These are phyloP conservation scores for Neogobius melanostomus DNA, from an alignment of 2,113 vertebrate genomes.

Conservation along the genomic window DNA sequence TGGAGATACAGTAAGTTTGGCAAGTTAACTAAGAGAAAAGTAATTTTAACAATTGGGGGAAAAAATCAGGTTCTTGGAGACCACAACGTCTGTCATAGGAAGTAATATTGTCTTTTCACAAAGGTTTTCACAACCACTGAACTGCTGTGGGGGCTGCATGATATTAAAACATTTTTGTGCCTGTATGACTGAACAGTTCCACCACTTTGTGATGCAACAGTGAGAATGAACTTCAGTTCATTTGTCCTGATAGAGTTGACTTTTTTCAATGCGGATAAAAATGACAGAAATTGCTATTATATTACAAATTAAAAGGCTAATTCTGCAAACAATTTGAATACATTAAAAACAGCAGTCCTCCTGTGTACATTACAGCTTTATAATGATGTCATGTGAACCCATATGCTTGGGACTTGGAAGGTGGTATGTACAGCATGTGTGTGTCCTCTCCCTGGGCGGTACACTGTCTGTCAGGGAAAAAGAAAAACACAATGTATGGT, in stretches of 20 bases:
- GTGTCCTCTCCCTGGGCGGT: constrained; percentile 58
- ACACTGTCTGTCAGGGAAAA: constrained; percentile 56
- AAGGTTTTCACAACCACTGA: background rate
- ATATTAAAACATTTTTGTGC: no score
- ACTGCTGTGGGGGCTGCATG: background rate
- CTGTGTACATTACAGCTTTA: no score
- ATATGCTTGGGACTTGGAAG: constrained; percentile 15
- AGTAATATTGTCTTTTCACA: background rate
- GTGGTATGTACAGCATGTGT: constrained; percentile 39
- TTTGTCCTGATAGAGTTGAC: no score
- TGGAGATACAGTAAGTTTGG: constrained; percentile 32
- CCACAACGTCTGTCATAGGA: constrained; percentile 5
- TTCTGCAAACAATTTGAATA: no score
- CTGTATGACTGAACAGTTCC: no score
- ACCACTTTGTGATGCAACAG: no score
- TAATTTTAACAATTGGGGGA: constrained; percentile 23
- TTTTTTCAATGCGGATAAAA: no score
- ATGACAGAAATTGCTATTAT: no score
- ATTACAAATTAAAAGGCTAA: no score
- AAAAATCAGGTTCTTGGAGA: background rate
- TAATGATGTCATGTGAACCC: background rate
- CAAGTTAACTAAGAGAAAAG: constrained; percentile 20
- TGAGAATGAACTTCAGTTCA: no score
- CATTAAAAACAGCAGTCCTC: no score
- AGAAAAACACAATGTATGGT: constrained; percentile 67